Conservation (phyloP, 2,888 invertebrate genomes). For the Drosophila vallismaia region DNA sequence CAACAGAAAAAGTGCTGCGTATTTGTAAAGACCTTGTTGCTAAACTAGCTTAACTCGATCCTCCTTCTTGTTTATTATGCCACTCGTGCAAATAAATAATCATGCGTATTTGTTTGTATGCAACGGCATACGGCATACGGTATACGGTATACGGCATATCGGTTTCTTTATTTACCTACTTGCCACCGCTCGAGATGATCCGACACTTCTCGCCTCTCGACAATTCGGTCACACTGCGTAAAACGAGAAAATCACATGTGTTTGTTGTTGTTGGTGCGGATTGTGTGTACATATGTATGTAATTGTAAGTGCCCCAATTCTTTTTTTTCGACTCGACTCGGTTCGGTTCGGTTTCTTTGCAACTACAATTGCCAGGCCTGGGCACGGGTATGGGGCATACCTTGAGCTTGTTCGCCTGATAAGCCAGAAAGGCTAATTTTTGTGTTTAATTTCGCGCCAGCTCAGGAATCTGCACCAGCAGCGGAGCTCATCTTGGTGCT, state of each 20-base stretch:
- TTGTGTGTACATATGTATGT: constrained; percentile 20
- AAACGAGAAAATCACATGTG: constrained; percentile 70
- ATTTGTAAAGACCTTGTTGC: constrained; percentile 22
- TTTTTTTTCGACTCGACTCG: not conserved
- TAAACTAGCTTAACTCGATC: too few relatives aligned
- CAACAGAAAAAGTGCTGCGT: too few relatives aligned
- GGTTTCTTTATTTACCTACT: constrained; percentile 1
- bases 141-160: too few relatives aligned
- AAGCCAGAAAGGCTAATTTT: constrained; percentile 13
- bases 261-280: constrained; percentile 47
- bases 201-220: constrained; percentile 15
- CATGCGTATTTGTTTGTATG: not conserved
- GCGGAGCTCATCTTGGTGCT: constrained; percentile 42
- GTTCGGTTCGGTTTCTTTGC: not conserved
- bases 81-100: not conserved
- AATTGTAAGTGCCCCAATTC: constrained; percentile 40
- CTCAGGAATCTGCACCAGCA: constrained; percentile 21
- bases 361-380: not conserved
- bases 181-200: not conserved
- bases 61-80: not conserved
- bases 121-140: too few relatives aligned
- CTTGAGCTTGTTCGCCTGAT: constrained; percentile 11
- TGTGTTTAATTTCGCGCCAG: constrained; percentile 11
- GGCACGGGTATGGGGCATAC: not conserved
- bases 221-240: constrained; percentile 57